Base-by-base conservation (phyloP, 1,140 invertebrate genomes). In the Bombus polaris region DNA sequence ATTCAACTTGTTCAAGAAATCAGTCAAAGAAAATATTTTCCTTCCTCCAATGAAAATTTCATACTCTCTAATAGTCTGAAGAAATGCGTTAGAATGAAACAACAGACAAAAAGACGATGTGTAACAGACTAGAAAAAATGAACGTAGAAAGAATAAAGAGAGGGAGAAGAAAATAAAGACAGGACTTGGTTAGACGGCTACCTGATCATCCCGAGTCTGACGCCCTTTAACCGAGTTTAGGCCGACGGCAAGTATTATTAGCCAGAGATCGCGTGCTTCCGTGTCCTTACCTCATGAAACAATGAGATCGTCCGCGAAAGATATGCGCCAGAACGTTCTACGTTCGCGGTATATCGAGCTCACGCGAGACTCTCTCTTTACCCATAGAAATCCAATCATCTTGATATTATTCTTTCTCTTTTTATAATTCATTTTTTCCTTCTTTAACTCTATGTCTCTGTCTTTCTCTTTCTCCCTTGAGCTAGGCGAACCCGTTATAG, bases 191-290 rank as follows among this genome's bases (percentile, higher is more conserved):
- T 92, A 91, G 91, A 91, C 86, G 78, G 74, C 68, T 92, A 93
- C 91, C 91, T 90, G 87, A 78, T 76, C 74, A 53, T 82, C 77
- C 59, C 65, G 76, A 75, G 82, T 84, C 83, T 87, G 89, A 89
- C 86, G 91, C 85, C 89, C 89, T 91, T 92, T 91, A 89, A 74
- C 87, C 87, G 89, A 92, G 88, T 93, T 91, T 92, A 88, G 92
- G 88, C 83, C 86, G 88, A 85, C 77, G 71, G 76, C 72, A 78
- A 71, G 82, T 94, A 94, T 94, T 93, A 93, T 93, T 94, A 94
- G 92, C 84, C 81, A 39, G 65, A 84, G 35, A 81, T 83, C 86
- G 87, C 87, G 89, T 89, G 89, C 80, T 93, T 90, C 88, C 87
- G 89, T 90, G 86, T 90, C 82, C 71, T 90, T 88, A 89, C 76